These are phyloP conservation scores for Dryobota labecula DNA, from an alignment of 2,888 invertebrate species.

Conservation along the genomic window DNA sequence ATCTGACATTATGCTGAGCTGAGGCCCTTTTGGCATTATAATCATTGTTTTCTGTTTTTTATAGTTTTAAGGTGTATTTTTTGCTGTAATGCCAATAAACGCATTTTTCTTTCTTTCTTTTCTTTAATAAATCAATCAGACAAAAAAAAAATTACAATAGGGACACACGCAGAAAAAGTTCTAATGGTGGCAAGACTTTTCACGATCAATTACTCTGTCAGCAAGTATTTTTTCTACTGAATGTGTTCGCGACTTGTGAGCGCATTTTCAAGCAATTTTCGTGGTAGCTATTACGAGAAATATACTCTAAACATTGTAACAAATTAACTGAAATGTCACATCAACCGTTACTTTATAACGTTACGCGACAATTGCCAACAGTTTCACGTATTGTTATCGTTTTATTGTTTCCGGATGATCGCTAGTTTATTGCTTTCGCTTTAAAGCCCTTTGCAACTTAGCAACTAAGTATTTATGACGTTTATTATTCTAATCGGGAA, in stretches of 20 bases:
- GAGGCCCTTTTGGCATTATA: too few relatives aligned
- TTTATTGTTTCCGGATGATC: conserved; percentile 81
- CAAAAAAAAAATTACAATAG: too few relatives aligned
- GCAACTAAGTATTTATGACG: conserved; percentile 66
- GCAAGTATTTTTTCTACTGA: not conserved
- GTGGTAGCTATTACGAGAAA: not conserved
- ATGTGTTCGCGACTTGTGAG: too few relatives aligned
- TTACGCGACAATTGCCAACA: conserved; percentile 64
- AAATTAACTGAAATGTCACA: conserved; percentile 32
- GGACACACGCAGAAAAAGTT: not conserved
- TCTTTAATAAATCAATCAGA: too few relatives aligned
- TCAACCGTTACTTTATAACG: conserved; percentile 59
- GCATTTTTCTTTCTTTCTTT: too few relatives aligned
- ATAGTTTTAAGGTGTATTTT: too few relatives aligned
- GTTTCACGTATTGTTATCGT: conserved; percentile 70
- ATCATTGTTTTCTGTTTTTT: too few relatives aligned
- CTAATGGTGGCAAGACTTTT: not conserved
- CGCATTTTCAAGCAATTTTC: not conserved
- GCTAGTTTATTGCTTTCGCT: conserved; percentile 73
- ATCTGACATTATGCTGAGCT: too few relatives aligned
- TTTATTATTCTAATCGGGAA: conserved; percentile 44
- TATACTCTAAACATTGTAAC: conserved; percentile 20
- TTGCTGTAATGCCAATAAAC: too few relatives aligned
- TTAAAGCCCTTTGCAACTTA: conserved; percentile 69
- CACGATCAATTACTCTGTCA: not conserved